These are phyloP conservation scores for Oenanthe oenanthe DNA, from an alignment of 2,113 vertebrate genomes.

Conservation along the genomic window DNA sequence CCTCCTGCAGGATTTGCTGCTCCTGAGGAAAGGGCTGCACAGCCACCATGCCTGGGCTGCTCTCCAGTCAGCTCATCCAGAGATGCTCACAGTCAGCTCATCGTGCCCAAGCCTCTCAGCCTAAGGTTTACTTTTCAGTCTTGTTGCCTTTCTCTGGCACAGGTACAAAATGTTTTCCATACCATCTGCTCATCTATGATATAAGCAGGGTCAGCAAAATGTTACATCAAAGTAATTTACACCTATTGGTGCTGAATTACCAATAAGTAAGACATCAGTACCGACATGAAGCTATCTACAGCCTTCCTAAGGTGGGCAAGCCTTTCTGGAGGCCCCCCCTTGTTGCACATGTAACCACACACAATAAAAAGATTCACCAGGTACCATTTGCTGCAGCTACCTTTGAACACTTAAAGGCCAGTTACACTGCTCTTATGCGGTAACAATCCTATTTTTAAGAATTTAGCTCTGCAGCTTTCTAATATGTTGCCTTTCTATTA, in stretches of 20 bases:
- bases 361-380: background rate
- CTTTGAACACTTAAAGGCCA: background rate
- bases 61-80: background rate
- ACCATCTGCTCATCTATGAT: slow-evolving; percentile 35
- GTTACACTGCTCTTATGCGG: fast-evolving
- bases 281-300: background rate
- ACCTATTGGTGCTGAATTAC: background rate
- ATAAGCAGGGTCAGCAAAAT: slow-evolving; percentile 32
- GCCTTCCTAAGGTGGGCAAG: background rate
- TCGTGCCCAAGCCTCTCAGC: background rate
- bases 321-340: background rate
- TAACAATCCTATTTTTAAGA: background rate
- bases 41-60: fast-evolving
- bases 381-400: background rate
- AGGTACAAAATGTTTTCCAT: background rate
- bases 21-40: background rate
- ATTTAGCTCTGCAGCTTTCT: background rate
- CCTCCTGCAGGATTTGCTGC: background rate
- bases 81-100: background rate
- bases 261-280: background rate
- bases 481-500: background rate
- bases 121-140: background rate
- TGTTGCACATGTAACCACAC: background rate
- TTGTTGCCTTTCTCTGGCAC: background rate
- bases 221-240: slow-evolving; percentile 2